phyloP scores from a whole-genome alignment of 2,797 vertebrate species.

The Menidia menidia region DNA sequence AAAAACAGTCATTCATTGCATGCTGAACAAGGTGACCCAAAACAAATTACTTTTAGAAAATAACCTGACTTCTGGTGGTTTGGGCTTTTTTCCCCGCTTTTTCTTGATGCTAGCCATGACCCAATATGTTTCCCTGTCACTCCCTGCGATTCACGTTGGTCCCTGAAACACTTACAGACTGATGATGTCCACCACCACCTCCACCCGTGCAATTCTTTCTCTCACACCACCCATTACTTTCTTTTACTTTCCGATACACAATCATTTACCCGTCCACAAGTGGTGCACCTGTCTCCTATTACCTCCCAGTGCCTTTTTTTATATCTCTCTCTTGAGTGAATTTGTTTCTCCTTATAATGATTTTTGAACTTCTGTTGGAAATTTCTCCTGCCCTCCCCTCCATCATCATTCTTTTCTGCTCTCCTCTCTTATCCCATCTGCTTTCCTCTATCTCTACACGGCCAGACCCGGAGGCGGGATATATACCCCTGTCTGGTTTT shows the following conservation, averaged over 20 bases:
- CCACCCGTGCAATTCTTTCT: not conserved
- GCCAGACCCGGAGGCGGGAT: not conserved
- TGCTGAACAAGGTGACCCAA: conserved; percentile 43
- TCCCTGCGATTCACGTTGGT: conserved; percentile 22
- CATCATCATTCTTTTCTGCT: not conserved
- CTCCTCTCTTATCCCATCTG: not conserved
- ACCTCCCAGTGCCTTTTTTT: conserved; percentile 16
- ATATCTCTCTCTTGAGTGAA: conserved; percentile 26
- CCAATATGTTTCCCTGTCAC: conserved; percentile 30
- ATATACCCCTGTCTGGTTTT: conserved; percentile 4
- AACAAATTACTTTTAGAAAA: conserved; percentile 59
- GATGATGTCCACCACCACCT: conserved; percentile 27
- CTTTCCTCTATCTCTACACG: conserved; percentile 10
- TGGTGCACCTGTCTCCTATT: conserved; percentile 27
- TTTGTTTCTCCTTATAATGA: conserved; percentile 8
- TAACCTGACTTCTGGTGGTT: conserved; percentile 47
- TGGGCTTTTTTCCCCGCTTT: conserved; percentile 14
- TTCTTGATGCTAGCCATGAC: conserved; percentile 28
- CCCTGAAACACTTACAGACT: conserved; percentile 26
- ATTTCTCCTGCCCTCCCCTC: not conserved
- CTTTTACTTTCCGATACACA: not conserved
- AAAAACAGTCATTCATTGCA: too few relatives aligned
- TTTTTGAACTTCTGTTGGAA: conserved; percentile 12
- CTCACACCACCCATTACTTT: not conserved
- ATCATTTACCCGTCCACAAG: conserved; percentile 35